phyloP scores from a whole-genome alignment of 2,888 invertebrate species.

The Pherbina coryleti region DNA sequence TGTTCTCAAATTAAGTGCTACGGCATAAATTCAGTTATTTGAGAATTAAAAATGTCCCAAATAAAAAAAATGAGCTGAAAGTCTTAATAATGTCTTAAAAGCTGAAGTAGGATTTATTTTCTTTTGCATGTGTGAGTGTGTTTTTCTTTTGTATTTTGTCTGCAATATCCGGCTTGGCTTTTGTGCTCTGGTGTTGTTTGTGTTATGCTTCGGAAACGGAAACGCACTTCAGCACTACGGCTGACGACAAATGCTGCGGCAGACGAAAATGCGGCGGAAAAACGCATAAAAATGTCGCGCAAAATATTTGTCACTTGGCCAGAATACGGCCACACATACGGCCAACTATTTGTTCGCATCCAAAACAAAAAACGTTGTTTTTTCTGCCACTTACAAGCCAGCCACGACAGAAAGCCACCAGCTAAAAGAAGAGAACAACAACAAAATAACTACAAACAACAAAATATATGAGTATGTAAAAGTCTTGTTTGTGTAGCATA shows the following conservation, averaged over 20 bases:
- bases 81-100: not conserved
- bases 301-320: conserved; percentile 31
- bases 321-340: not conserved
- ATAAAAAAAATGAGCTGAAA: not conserved
- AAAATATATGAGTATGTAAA: not conserved
- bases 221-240: not conserved
- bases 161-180: conserved; percentile 3
- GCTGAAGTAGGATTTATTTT: not conserved
- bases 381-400: not conserved
- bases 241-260: not conserved
- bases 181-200: not conserved
- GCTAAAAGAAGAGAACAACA: not conserved
- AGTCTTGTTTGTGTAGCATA: not conserved
- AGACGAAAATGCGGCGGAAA: not conserved
- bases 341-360: not conserved
- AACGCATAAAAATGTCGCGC: conserved; percentile 12
- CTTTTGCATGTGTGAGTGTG: not conserved
- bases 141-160: not conserved
- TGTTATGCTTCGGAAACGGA: not conserved
- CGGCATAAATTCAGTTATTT: not conserved
- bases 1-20: not conserved
- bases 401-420: not conserved
- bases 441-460: not conserved
- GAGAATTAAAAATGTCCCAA: not conserved
- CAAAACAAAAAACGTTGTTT: not conserved